phyloP scores from a whole-genome alignment of 2,888 invertebrate species.

The Lymantria dispar region DNA sequence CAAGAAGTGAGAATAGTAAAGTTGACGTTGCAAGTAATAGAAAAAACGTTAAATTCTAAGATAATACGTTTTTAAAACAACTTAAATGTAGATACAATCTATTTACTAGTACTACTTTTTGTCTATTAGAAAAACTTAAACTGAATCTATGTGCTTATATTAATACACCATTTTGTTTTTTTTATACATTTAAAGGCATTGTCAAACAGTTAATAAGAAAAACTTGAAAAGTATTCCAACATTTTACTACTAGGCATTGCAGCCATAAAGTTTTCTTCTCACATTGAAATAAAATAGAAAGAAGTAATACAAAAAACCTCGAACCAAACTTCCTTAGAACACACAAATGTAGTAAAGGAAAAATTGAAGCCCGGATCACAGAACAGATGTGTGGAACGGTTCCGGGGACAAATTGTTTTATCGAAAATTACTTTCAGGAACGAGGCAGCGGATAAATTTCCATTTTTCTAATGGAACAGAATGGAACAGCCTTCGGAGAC shows the following conservation, averaged over 20 bases:
- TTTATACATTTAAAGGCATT: too few species aligned
- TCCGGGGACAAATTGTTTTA: constrained; percentile 77
- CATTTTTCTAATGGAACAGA: constrained; percentile 71
- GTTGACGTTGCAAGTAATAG: too few species aligned
- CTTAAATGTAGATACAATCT: too few species aligned
- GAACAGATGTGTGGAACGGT: constrained; percentile 75
- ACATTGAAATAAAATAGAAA: constrained; percentile 24
- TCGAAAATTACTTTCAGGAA: constrained; percentile 77
- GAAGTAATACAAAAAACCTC: constrained; percentile 15
- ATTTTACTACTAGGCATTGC: neutral
- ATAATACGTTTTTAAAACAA: too few species aligned
- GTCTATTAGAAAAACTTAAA: too few species aligned
- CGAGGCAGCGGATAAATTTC: constrained; percentile 60
- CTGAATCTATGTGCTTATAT: too few species aligned
- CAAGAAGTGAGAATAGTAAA: too few species aligned
- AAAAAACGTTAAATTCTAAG: too few species aligned
- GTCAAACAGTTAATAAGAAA: too few species aligned
- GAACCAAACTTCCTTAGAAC: constrained; percentile 22
- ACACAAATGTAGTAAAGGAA: constrained; percentile 32
- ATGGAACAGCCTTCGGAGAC: constrained; percentile 38
- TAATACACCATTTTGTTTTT: too few species aligned
- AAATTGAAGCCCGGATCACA: constrained; percentile 50
- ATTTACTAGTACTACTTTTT: too few species aligned
- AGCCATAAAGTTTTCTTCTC: neutral
- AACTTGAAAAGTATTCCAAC: neutral